Evolutionary conservation across 2,113 vertebrate species (phyloP).

Genomic region (Prolemur simus): DNA sequence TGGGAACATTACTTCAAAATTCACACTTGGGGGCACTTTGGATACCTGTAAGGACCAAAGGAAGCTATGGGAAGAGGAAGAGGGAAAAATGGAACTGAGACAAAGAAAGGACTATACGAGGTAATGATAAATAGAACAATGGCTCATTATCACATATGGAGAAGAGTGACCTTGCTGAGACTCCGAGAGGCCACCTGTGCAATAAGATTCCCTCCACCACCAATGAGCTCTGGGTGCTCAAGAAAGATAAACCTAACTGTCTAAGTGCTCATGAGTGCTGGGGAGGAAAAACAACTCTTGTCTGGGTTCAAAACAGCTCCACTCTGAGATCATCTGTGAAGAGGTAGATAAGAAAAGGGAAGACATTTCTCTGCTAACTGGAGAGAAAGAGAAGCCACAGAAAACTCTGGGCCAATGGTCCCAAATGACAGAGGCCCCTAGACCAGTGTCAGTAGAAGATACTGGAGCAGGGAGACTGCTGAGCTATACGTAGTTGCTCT

Average conservation of each 20-base stretch:
- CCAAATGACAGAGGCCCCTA: not conserved
- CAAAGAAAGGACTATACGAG: not conserved
- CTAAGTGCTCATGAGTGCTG: not conserved
- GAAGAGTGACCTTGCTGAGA: not conserved
- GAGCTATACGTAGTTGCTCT: not conserved
- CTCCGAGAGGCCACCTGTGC: not conserved
- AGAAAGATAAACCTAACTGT: not conserved
- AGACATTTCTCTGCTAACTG: not conserved
- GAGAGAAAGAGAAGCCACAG: not conserved
- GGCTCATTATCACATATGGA: not conserved
- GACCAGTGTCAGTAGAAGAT: fast-evolving
- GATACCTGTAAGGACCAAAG: not conserved
- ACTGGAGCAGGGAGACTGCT: not conserved
- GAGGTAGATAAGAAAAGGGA: not conserved
- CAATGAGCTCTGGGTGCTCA: not conserved
- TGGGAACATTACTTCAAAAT: not conserved
- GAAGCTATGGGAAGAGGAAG: not conserved
- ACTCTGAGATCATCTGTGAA: not conserved
- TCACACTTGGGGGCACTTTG: not conserved
- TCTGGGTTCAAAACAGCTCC: not conserved
- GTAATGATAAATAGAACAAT: not conserved
- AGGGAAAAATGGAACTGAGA: not conserved
- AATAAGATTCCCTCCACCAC: not conserved
- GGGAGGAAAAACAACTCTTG: not conserved
- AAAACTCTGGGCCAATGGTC: not conserved